phyloP scores from a whole-genome alignment of 1,140 invertebrate species.

The Drosophila ercepeae region DNA sequence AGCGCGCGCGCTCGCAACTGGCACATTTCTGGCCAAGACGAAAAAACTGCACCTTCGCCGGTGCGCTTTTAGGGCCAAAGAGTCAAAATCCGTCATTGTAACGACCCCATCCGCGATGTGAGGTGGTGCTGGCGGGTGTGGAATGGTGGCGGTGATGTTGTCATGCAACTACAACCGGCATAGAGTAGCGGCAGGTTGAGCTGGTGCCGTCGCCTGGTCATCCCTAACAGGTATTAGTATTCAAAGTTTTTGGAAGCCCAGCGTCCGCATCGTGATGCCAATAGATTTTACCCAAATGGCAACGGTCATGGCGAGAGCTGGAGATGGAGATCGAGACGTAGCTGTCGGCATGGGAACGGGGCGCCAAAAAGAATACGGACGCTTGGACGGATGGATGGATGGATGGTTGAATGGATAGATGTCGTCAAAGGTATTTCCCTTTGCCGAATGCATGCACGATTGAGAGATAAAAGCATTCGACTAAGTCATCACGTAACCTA shows the following conservation, averaged over 20 bases:
- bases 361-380: constrained; percentile 40
- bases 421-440: constrained; percentile 27
- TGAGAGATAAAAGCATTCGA: constrained; percentile 16
- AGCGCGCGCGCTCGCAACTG: constrained; percentile 49
- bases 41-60: constrained; percentile 65
- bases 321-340: neutral
- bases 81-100: constrained; percentile 80
- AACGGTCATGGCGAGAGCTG: constrained; percentile 74
- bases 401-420: constrained; percentile 10
- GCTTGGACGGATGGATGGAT: constrained; percentile 1
- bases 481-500: constrained; percentile 39
- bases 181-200: constrained; percentile 28
- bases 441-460: constrained; percentile 27
- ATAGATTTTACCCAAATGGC: constrained; percentile 65
- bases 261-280: constrained; percentile 75
- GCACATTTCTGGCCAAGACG: constrained; percentile 59
- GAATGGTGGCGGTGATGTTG: constrained; percentile 37
- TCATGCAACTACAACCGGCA: constrained; percentile 67
- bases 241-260: constrained; percentile 69
- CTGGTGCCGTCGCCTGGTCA: constrained; percentile 55
- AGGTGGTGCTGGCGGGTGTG: constrained; percentile 2
- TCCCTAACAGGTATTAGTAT: constrained; percentile 76
- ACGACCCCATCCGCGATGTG: constrained; percentile 50
- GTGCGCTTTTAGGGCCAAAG: constrained; percentile 71
- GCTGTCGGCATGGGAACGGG: constrained; percentile 38